Evolutionary conservation across 2,797 vertebrate genomes (phyloP).

Genomic region (Pantherophis alleghaniensis): DNA sequence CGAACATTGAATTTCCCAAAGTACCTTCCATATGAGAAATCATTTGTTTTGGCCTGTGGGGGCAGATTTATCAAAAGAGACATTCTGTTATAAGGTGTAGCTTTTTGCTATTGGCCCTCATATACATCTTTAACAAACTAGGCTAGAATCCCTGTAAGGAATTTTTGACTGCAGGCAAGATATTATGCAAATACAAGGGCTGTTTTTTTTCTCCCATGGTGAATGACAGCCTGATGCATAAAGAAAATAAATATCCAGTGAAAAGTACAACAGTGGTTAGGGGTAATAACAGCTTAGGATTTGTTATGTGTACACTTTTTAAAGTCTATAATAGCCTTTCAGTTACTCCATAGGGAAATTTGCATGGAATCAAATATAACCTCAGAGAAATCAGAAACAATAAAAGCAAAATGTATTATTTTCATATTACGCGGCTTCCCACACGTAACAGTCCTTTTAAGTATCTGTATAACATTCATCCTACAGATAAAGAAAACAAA

Average conservation of each 20-base stretch:
- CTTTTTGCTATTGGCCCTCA: slow-evolving; percentile 43
- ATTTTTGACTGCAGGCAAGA: slow-evolving; percentile 38
- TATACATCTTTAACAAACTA: slow-evolving; percentile 46
- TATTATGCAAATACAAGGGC: background rate
- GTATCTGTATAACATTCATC: background rate
- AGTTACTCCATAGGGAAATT: slow-evolving; percentile 47
- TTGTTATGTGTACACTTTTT: background rate
- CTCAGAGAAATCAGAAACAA: slow-evolving; percentile 33
- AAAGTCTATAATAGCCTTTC: slow-evolving; percentile 43
- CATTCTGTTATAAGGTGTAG: slow-evolving; percentile 48
- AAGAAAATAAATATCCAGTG: slow-evolving; percentile 57
- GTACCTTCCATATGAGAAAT: slow-evolving; percentile 59
- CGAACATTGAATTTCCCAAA: slow-evolving; percentile 59
- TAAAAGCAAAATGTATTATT: slow-evolving; percentile 46
- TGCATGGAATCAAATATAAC: slow-evolving; percentile 29
- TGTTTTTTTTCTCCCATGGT: slow-evolving; percentile 35
- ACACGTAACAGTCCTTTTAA: background rate
- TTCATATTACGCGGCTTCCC: slow-evolving; percentile 33
- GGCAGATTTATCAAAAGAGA: slow-evolving; percentile 63
- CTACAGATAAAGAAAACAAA: slow-evolving; percentile 32
- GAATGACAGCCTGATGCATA: slow-evolving; percentile 23
- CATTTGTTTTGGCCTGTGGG: slow-evolving; percentile 67
- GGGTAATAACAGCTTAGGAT: slow-evolving; percentile 16
- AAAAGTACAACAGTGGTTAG: slow-evolving; percentile 40
- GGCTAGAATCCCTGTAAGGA: slow-evolving; percentile 30